Base-by-base conservation (phyloP, 2,888 invertebrate species). In the Galeopsomyia nigrocyanea region DNA sequence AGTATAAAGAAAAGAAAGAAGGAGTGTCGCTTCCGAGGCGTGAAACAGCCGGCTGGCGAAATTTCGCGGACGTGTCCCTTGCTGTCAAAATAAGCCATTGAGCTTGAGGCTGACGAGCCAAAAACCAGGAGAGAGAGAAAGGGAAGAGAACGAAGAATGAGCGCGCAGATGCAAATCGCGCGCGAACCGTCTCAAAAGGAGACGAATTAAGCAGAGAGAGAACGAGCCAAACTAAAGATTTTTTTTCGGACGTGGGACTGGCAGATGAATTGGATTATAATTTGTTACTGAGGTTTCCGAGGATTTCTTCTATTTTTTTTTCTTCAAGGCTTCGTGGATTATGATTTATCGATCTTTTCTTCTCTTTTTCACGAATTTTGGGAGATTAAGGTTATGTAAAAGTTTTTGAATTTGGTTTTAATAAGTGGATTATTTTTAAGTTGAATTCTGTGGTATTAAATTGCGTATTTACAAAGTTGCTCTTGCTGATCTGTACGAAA, bases 31-130 rank as follows among this genome's bases (percentile, higher is more conserved):
- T 65, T 60, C 39, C 68, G 68, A 81, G 82, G 82, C 81, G 83
- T 82, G 81, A 82, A 82, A 80, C 80, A 79, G 78, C 81, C 82
- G 82, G n/a, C 31, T 39, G 39, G 82, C 80, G 77, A 83, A 84
- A 84, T 83, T 85, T 81, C 80, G 84, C 82, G 75, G 75, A 80
- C 79, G 85, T 85, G 85, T 85, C 82, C 82, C 81, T 79, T 74
- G 80, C 83, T 86, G 86, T 86, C 86, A 86, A 86, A 86, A 86
- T 86, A 86, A 76, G 74, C 77, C 79, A 84, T 85, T 82, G 71
- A 71, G 51, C 51, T 47, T 26, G 26, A 21, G 22, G 6, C 47
- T 71, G 74, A 75, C 68, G 71, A 68, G 67, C 31, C 72, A 68
- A 71, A 68, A 71, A 64, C 16, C 47, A 68, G 62, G 58, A 55